These are phyloP conservation scores for Silvanus unidentatus DNA, from an alignment of 2,888 invertebrate species.

Conservation along the genomic window DNA sequence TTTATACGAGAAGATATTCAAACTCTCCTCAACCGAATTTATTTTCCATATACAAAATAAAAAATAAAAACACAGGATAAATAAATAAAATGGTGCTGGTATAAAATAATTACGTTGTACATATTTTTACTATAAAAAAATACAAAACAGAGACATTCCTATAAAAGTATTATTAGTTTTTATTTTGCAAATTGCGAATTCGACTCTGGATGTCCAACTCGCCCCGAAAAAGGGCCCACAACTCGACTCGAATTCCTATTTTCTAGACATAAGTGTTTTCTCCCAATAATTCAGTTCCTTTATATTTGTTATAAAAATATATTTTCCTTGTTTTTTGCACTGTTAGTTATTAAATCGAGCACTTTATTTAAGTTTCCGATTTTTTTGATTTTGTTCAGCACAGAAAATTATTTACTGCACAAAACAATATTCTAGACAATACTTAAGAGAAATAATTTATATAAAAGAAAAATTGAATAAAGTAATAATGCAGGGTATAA, in stretches of 20 bases:
- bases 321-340: slow-evolving; percentile 9
- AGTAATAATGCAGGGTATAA: slow-evolving; percentile 32
- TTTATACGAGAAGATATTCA: no score
- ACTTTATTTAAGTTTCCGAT: no score
- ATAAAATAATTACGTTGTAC: slow-evolving; percentile 41
- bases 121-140: slow-evolving; percentile 25
- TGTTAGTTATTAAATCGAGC: background rate
- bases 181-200: no score
- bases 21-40: no score
- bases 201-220: no score
- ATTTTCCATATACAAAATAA: slow-evolving; percentile 10
- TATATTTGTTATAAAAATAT: slow-evolving; percentile 12
- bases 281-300: slow-evolving; percentile 26
- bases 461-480: background rate
- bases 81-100: slow-evolving; percentile 40
- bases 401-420: slow-evolving; percentile 8
- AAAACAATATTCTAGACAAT: slow-evolving; percentile 14
- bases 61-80: slow-evolving; percentile 10
- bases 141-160: slow-evolving; percentile 43
- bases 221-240: no score
- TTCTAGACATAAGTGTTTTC: no score
- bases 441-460: slow-evolving; percentile 4
- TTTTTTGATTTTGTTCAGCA: background rate
- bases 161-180: slow-evolving; percentile 47
- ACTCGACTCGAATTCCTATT: no score